Evolutionary conservation across 1,140 invertebrate genomes (phyloP).

Genomic region (Apis laboriosa): DNA sequence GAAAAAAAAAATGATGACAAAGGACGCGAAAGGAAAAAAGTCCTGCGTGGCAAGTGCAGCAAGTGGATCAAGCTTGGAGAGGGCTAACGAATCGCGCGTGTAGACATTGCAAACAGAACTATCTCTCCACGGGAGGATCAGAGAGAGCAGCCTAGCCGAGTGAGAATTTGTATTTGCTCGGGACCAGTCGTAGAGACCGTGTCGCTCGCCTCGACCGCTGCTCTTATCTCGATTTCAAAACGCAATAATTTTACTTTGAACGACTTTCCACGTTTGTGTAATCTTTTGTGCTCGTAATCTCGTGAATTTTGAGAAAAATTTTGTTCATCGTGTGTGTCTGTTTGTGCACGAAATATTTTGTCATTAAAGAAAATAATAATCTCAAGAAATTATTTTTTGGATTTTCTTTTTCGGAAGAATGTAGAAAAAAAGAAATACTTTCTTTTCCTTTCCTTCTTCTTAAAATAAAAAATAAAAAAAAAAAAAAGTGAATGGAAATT

Average conservation of each 20-base stretch:
- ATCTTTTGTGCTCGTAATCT: neutral
- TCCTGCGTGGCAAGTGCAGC: constrained; percentile 34
- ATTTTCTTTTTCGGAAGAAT: too few relatives aligned
- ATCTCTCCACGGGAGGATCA: constrained; percentile 17
- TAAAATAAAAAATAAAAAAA: too few relatives aligned
- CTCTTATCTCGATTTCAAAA: constrained; percentile 26
- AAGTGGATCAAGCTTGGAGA: constrained; percentile 5
- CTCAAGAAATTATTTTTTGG: too few relatives aligned
- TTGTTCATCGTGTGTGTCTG: too few relatives aligned
- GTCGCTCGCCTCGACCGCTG: constrained; percentile 3
- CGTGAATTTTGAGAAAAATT: neutral
- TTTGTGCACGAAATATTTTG: too few relatives aligned
- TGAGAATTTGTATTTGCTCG: constrained; percentile 44
- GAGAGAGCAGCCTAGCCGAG: constrained; percentile 8
- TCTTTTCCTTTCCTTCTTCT: too few relatives aligned
- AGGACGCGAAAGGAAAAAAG: neutral
- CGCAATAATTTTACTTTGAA: neutral
- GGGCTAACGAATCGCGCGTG: constrained; percentile 30
- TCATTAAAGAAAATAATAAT: too few relatives aligned
- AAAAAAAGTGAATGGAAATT: neutral
- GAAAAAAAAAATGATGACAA: neutral
- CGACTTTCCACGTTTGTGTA: neutral
- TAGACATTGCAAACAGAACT: constrained; percentile 46
- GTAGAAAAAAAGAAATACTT: too few relatives aligned
- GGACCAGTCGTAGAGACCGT: neutral